Base-by-base conservation (phyloP, 2,888 invertebrate species). In the Hesperia comma region DNA sequence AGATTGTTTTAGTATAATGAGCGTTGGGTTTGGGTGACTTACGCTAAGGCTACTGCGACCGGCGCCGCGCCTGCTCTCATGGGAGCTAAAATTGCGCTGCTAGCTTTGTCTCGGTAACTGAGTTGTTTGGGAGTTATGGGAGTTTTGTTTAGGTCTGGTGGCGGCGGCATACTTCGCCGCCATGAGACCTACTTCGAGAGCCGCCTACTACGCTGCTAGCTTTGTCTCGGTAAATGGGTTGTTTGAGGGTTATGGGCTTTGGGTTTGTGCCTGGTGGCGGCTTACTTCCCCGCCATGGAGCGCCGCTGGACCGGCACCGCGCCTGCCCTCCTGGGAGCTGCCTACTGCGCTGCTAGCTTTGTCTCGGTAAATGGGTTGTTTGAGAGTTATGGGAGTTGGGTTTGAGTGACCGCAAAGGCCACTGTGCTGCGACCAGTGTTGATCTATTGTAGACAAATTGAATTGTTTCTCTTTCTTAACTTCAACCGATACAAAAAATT, bases 151-250 rank as follows among this genome's bases (percentile, higher is more conserved):
- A n/a, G n/a, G n/a, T n/a, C n/a, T 98, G 67, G 96, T 97, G 1
- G 95, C 97, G n/a, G n/a, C n/a, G 69, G 95, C 97, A n/a, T 96
- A 97, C 90, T 96, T 97, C 80, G 95, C 96, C 5, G 95, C 95
- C 21, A 88, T 90, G 86, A 92, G 89, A 95, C 61, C 93, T 95
- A 21, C 94, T 98, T n/a, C n/a, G 62, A 98, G 97, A 2, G 95
- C 96, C 1, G 96, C 97, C 0, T 98, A 98, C 84, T 95, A 96
- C 70, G 96, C 97, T 10, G 96, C 97, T 77, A 96, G 96, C 77
- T 95, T 98, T 75, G 97, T 98, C 69, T 97, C 97, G 83, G 98
- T 98, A 91, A 96, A 26, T 26, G n/a, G n/a, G n/a, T n/a, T n/a
- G n/a, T n/a, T n/a, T n/a, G n/a, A n/a, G n/a, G n/a, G n/a, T n/a